Percentiles rank a stretch among this genome's conserved stretches.
phyloP scores from a whole-genome alignment of 2,797 vertebrate genomes.

The Falco berigora region DNA sequence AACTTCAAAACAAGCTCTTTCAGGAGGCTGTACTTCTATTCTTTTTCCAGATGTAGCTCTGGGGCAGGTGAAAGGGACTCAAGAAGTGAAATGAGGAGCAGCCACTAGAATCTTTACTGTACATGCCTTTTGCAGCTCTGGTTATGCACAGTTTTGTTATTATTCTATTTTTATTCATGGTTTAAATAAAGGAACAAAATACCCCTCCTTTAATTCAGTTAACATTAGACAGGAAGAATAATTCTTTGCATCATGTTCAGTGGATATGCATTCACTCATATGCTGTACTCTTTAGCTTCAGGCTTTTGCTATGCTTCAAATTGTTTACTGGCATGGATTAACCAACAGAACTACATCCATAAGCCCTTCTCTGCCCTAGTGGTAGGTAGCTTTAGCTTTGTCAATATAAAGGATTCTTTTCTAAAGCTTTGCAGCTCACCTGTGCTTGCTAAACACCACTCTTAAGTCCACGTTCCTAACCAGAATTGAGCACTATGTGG shows the following conservation, averaged over 20 bases:
- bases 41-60: background rate
- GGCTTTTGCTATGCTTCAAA: background rate
- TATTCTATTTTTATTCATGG: background rate
- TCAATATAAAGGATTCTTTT: background rate
- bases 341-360: background rate
- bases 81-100: background rate
- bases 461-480: background rate
- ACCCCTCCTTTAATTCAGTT: background rate
- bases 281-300: background rate
- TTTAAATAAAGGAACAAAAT: background rate
- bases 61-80: background rate
- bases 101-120: background rate
- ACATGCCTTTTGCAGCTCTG: background rate
- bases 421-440: background rate
- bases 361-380: background rate
- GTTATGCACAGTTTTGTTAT: background rate
- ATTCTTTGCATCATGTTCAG: background rate
- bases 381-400: background rate
- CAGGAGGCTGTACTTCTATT: background rate
- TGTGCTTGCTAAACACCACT: background rate
- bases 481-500: background rate
- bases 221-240: background rate
- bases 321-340: background rate
- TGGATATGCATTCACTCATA: background rate
- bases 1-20: constrained; percentile 4